Percentiles rank a stretch among this genome's conserved stretches.
These are phyloP conservation scores for Coelogynopora nodosa DNA, from an alignment of 2,888 invertebrate genomes.

Conservation along the genomic window DNA sequence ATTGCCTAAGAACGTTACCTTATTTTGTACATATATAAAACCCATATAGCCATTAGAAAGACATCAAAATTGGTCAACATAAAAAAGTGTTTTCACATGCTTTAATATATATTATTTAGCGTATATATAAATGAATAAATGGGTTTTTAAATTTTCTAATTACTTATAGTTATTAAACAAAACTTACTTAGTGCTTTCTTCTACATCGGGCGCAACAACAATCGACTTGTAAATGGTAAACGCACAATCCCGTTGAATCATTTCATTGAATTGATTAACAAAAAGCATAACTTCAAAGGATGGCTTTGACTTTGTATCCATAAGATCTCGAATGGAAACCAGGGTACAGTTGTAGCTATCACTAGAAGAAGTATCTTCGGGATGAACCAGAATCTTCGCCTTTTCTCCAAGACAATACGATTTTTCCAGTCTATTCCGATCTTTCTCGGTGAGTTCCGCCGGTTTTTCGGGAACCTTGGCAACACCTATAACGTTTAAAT, in stretches of 20 bases:
- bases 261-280: conserved; percentile 90
- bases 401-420: conserved; percentile 68
- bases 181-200: not conserved
- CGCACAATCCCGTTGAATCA: conserved; percentile 90
- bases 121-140: no score
- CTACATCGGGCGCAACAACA: not conserved
- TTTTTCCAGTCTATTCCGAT: conserved; percentile 69
- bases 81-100: no score
- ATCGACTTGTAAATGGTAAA: conserved; percentile 76
- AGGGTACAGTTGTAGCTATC: conserved; percentile 88
- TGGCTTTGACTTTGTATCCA: conserved; percentile 77
- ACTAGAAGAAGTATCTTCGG: conserved; percentile 76
- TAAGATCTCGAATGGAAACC: conserved; percentile 78
- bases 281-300: conserved; percentile 73
- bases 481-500: not conserved
- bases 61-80: no score
- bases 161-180: not conserved
- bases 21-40: no score
- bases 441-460: conserved; percentile 54
- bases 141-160: no score
- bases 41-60: no score
- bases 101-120: no score
- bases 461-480: conserved; percentile 52
- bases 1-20: no score
- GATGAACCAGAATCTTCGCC: conserved; percentile 80